Base-by-base conservation (phyloP, 1,140 invertebrate species). In the Drosophila suzukii region DNA sequence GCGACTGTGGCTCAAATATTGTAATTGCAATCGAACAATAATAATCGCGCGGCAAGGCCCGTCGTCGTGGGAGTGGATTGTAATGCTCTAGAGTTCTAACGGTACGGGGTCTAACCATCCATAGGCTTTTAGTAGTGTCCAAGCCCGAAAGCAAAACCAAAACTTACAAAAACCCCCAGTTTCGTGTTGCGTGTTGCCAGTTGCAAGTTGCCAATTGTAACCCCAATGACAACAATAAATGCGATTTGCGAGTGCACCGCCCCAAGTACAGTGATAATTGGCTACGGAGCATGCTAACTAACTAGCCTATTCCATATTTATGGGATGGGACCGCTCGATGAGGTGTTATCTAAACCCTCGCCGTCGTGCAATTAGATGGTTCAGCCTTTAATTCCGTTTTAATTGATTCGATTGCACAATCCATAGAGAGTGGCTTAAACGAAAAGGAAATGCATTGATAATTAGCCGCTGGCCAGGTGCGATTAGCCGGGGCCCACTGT, bases 191-290 rank as follows among this genome's bases (percentile, higher is more conserved):
- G 67, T 68, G 78, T 47, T 50, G 13, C 46, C 24, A 38, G 57
- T 47, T 32, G 63, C 46, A 27, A 10, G 17, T 51, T 30, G 36
- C 49, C 39, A 58, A 30, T 46, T 65, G 32, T 65, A 66, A 30
- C 15, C 24, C 67, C 81, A 83, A 83, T 84, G 81, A 83, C 81
- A 83, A 71, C 75, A 58, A 27, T 55, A 66, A 78, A 63, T 63
- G 76, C 65, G 56, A 51, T 63, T 63, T 55, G 50, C 24, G 34
- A 78, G 66, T 73, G 60, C 56, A 65, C 36, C 55, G 63, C 49
- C 43, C 49, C 49, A 15, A 10, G 56, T 51, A 68, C 57, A 72
- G 68, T 71, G 68, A 7, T 72, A 71, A 71, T 71, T 57, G 51
- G 4, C 30, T 15, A 5, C 7, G 13, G 4, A 6, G 20, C 10